These are phyloP conservation scores for Perithous albicinctus DNA, from an alignment of 2,888 invertebrate species.

Conservation along the genomic window DNA sequence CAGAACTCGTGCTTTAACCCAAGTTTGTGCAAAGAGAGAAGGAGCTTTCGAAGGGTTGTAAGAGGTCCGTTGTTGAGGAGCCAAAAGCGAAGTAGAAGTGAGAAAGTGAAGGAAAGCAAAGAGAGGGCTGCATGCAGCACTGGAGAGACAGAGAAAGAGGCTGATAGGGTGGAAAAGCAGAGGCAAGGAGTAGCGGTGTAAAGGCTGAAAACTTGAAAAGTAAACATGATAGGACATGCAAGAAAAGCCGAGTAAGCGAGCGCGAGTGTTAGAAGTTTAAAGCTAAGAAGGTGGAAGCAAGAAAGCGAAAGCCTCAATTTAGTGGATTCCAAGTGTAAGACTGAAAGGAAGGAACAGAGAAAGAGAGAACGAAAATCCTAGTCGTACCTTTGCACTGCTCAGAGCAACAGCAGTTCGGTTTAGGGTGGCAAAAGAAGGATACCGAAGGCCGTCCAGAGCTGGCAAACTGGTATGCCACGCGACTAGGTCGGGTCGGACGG, in stretches of 20 bases:
- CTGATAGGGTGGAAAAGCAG: slow-evolving; percentile 21
- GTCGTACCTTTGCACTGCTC: slow-evolving; percentile 28
- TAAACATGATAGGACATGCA: not conserved
- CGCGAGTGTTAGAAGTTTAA: not conserved
- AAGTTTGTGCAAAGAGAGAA: slow-evolving; percentile 22
- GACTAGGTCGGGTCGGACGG: slow-evolving; percentile 63
- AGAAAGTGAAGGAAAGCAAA: slow-evolving; percentile 61
- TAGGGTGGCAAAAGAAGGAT: slow-evolving; percentile 69
- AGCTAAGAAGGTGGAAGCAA: slow-evolving; percentile 25
- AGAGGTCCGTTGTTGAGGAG: slow-evolving; percentile 32
- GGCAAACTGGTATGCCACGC: slow-evolving; percentile 63
- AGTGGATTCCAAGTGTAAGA: slow-evolving; percentile 55
- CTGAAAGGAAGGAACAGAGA: slow-evolving; percentile 56
- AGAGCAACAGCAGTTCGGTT: slow-evolving; percentile 43
- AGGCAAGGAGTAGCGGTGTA: slow-evolving; percentile 26
- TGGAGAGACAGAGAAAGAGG: slow-evolving; percentile 30
- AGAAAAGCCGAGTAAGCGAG: slow-evolving; percentile 30
- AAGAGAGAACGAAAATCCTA: not conserved
- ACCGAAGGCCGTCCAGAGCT: slow-evolving; percentile 48
- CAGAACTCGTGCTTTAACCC: not conserved
- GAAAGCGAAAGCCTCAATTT: slow-evolving; percentile 66
- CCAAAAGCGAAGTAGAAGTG: slow-evolving; percentile 51
- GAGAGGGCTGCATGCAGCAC: slow-evolving; percentile 39
- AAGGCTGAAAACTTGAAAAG: slow-evolving; percentile 18
- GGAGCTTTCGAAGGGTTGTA: slow-evolving; percentile 45